phyloP scores from a whole-genome alignment of 2,113 vertebrate genomes.

The Chionis minor region DNA sequence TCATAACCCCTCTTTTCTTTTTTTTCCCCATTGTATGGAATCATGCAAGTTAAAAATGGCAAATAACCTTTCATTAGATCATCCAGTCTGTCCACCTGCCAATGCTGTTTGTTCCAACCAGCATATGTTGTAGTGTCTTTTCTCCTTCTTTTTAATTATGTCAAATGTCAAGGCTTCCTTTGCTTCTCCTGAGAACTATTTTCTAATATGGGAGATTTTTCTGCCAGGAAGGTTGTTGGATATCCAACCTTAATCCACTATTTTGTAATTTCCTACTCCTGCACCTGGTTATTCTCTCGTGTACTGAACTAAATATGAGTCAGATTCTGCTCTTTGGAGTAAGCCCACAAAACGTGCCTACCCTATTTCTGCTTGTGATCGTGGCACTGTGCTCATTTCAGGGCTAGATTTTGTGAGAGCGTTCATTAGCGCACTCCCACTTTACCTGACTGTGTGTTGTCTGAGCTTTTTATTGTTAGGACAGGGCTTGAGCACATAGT shows the following conservation, averaged over 20 bases:
- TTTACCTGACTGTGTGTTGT: not conserved
- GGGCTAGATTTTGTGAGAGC: not conserved
- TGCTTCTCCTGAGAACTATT: not conserved
- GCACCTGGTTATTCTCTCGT: not conserved
- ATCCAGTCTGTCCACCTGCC: not conserved
- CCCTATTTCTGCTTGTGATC: not conserved
- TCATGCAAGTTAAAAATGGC: not conserved
- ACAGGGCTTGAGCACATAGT: not conserved
- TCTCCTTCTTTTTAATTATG: conserved; percentile 7
- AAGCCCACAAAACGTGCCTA: not conserved
- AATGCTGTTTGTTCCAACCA: not conserved
- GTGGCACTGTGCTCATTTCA: not conserved
- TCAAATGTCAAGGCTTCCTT: conserved; percentile 18
- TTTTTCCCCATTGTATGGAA: not conserved
- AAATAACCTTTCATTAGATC: not conserved
- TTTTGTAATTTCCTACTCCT: not conserved
- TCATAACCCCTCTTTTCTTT: not conserved
- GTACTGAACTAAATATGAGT: not conserved
- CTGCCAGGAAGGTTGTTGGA: not conserved
- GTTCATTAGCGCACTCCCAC: not conserved
- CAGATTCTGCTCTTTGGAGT: not conserved
- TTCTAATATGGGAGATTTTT: not conserved
- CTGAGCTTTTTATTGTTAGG: not conserved
- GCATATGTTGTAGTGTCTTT: not conserved
- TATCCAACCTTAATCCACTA: not conserved